These are phyloP conservation scores for Drosophila teissieri DNA, from an alignment of 1,140 invertebrate species.

Conservation along the genomic window DNA sequence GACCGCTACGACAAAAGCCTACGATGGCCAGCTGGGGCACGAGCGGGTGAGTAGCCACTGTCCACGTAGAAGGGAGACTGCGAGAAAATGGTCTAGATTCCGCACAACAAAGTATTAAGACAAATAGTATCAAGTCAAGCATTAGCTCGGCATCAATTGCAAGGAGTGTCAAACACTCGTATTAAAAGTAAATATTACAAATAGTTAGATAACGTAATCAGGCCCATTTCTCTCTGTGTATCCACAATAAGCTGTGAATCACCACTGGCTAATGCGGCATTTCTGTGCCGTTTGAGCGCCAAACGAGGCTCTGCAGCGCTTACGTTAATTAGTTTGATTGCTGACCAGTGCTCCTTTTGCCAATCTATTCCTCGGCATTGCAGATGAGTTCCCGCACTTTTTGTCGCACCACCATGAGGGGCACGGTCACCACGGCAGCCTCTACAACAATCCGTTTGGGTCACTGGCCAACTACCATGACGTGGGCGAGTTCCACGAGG, in stretches of 20 bases:
- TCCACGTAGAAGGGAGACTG: neutral
- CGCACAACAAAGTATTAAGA: no score
- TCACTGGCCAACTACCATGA: slow-evolving; percentile 81
- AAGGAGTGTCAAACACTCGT: no score
- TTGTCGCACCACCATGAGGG: slow-evolving; percentile 77
- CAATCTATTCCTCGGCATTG: slow-evolving; percentile 15
- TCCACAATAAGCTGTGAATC: slow-evolving; percentile 22
- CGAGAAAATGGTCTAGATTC: neutral
- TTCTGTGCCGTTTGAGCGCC: slow-evolving; percentile 19
- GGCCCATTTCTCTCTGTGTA: neutral
- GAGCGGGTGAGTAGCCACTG: slow-evolving; percentile 57
- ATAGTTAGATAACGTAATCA: no score
- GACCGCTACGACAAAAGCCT: slow-evolving; percentile 83
- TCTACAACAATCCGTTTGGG: slow-evolving; percentile 81
- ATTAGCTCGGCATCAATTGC: no score
- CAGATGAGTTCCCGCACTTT: slow-evolving; percentile 80
- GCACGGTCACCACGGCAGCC: slow-evolving; percentile 67
- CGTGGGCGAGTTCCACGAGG: slow-evolving; percentile 73
- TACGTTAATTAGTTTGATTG: slow-evolving; percentile 66
- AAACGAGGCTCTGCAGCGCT: slow-evolving; percentile 40
- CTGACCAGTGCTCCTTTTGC: slow-evolving; percentile 12
- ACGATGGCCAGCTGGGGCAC: slow-evolving; percentile 68
- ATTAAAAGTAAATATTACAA: no score
- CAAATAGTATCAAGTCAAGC: neutral
- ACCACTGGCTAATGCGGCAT: slow-evolving; percentile 26